phyloP scores from a whole-genome alignment of 1,140 invertebrate species.

The Lasioglossum albipes region DNA sequence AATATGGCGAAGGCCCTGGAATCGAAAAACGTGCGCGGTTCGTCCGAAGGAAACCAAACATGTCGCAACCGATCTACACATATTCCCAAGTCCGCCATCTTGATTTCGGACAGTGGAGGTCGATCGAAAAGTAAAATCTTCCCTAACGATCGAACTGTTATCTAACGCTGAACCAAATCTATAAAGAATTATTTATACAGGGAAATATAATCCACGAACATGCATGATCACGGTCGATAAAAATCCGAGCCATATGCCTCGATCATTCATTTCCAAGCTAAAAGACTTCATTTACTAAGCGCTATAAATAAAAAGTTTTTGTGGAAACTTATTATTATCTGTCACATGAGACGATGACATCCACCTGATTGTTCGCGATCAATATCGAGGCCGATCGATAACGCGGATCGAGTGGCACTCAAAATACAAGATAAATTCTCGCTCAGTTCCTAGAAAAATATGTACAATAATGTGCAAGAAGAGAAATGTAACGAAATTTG shows the following conservation, averaged over 20 bases:
- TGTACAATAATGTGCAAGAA: too few relatives aligned
- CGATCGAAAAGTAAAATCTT: background rate
- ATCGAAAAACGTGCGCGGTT: background rate
- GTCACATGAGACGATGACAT: background rate
- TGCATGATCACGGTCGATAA: background rate
- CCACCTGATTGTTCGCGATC: background rate
- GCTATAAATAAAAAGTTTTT: background rate
- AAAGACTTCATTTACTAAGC: background rate
- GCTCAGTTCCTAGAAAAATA: background rate
- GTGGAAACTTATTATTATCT: background rate
- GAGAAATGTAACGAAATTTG: too few relatives aligned
- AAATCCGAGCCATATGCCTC: background rate
- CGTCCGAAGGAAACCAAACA: background rate
- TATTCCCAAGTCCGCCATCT: background rate
- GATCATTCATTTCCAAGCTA: background rate
- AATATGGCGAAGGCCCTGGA: slow-evolving; percentile 22
- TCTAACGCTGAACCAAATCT: too few relatives aligned
- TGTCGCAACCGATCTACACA: background rate
- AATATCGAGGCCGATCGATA: slow-evolving; percentile 1
- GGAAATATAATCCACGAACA: background rate
- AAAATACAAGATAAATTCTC: background rate
- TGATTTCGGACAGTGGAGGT: background rate
- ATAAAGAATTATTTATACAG: background rate
- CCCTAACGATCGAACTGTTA: too few relatives aligned
- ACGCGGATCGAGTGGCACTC: background rate